Percentiles rank a stretch among this genome's conserved stretches.
Evolutionary conservation across 2,113 vertebrate species (phyloP).

Genomic region (Chitala chitala): DNA sequence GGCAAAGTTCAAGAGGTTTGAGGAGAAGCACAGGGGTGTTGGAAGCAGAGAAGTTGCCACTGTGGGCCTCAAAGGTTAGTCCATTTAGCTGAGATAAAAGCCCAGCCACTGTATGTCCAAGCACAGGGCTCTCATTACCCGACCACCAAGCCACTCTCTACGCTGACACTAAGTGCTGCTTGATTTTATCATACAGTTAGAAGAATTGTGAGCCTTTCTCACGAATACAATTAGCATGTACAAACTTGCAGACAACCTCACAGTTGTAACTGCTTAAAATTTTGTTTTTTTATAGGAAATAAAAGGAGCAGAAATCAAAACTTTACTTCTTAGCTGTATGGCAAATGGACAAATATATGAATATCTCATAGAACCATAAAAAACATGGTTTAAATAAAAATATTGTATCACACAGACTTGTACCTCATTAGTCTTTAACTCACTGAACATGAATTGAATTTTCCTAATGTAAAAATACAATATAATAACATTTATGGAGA

Average conservation of each 20-base stretch:
- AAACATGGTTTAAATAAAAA: no score
- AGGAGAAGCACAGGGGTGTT: conserved; percentile 53
- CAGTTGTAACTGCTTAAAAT: not conserved
- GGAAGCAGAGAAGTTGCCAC: conserved; percentile 42
- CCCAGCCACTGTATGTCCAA: not conserved
- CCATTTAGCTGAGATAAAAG: not conserved
- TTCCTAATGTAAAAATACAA: no score
- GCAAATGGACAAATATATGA: no score
- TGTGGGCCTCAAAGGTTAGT: conserved; percentile 63
- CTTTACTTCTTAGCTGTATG: no score
- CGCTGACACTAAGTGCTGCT: not conserved
- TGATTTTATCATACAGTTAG: not conserved
- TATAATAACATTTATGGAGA: no score
- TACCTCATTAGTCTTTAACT: no score
- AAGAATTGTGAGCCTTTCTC: not conserved
- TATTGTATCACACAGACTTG: no score
- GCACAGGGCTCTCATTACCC: not conserved
- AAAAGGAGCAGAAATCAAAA: no score
- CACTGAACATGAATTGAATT: no score
- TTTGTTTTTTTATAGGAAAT: no score
- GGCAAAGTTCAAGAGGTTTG: conserved; percentile 70
- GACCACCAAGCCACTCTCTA: not conserved
- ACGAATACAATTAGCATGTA: not conserved
- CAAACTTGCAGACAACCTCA: not conserved
- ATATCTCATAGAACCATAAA: no score